A percentile compares a stretch with the other conserved stretches of the same genome.
Conservation (phyloP, 2,113 vertebrate species). For the Semnornis frantzii region DNA sequence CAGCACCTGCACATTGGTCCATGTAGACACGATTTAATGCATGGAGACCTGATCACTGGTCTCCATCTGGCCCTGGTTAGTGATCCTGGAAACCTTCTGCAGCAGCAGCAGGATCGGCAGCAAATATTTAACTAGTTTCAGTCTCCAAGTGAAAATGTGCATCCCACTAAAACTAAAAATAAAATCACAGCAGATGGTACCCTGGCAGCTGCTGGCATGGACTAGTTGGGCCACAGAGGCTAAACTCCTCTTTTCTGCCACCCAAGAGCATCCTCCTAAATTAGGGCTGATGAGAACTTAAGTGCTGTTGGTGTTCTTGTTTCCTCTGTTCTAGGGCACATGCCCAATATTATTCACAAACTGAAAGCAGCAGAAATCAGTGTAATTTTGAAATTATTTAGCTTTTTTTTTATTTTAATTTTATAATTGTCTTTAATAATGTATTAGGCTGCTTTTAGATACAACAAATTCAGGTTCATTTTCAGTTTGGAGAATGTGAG, state of each 20-base stretch:
- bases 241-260: neutral
- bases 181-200: neutral
- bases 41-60: neutral
- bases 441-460: neutral
- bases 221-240: neutral
- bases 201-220: neutral
- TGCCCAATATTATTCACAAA: neutral
- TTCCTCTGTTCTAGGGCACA: neutral
- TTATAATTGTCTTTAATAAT: neutral
- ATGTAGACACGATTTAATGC: neutral
- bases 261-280: neutral
- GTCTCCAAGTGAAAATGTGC: neutral
- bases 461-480: neutral
- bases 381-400: neutral
- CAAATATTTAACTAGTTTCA: neutral
- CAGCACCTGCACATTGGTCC: neutral
- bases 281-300: neutral
- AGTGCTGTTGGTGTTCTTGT: neutral
- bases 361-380: neutral
- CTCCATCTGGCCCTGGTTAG: neutral
- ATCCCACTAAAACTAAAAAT: neutral
- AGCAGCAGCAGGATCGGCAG: neutral
- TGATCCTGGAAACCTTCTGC: neutral
- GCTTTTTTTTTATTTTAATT: neutral
- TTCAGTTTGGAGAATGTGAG: constrained; percentile 3